A percentile compares a stretch with the other conserved stretches of the same genome.
Conservation (phyloP, 2,113 vertebrate species). For the Accipiter virgatus region DNA sequence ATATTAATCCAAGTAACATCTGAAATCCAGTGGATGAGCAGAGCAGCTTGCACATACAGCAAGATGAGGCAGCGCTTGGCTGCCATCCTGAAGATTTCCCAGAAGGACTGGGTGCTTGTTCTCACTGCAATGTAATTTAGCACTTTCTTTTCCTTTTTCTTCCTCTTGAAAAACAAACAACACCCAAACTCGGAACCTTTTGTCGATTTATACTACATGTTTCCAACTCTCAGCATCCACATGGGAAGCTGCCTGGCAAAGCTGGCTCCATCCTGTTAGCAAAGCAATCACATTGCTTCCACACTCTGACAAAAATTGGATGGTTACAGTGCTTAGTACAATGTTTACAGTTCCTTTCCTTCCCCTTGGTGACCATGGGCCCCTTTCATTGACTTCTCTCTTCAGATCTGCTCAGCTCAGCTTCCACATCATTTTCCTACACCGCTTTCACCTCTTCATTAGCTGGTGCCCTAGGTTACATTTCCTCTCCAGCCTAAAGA, state of each 20-base stretch:
- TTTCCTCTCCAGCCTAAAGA: conserved; percentile 1
- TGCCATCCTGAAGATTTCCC: conserved; percentile 18
- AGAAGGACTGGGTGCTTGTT: conserved; percentile 8
- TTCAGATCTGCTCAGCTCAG: conserved; percentile 7
- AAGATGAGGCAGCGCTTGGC: neutral
- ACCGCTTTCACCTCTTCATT: neutral
- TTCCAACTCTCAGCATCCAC: conserved; percentile 33
- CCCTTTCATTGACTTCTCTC: neutral
- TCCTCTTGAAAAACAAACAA: conserved; percentile 11
- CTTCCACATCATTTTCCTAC: neutral
- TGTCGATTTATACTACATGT: conserved; percentile 17
- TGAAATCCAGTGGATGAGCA: neutral
- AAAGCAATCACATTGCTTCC: neutral
- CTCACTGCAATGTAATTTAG: conserved; percentile 28
- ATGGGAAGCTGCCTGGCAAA: conserved; percentile 4
- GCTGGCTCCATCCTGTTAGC: neutral
- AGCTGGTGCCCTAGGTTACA: neutral
- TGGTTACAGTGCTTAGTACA: neutral
- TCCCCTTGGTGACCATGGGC: neutral
- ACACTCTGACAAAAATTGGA: neutral
- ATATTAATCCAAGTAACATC: neutral
- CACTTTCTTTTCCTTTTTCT: conserved; percentile 41
- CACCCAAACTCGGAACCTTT: conserved; percentile 13
- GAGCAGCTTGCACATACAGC: neutral
- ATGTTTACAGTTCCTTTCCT: neutral